These are phyloP conservation scores for Pithecia hirsuta DNA, from an alignment of 2,797 vertebrate genomes.

Conservation along the genomic window DNA sequence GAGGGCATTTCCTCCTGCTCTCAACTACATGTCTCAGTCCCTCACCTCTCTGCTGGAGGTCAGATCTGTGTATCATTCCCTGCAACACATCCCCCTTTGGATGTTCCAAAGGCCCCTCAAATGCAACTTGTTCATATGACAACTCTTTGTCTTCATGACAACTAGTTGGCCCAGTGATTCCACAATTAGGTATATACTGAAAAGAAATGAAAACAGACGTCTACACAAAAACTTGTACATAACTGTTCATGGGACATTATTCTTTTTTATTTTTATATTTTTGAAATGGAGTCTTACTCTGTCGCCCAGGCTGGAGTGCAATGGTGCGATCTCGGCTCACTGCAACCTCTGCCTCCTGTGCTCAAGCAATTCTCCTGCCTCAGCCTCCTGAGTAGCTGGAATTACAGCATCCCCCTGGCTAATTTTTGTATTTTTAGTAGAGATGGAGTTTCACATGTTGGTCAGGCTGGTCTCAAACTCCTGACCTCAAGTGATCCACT, in stretches of 20 bases:
- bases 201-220: not conserved
- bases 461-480: not conserved
- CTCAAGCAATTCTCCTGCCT: not conserved
- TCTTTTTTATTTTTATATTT: not conserved
- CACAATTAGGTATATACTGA: not conserved
- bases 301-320: not conserved
- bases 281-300: not conserved
- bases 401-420: not conserved
- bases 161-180: not conserved
- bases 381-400: not conserved
- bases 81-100: no score
- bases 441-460: not conserved
- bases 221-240: not conserved
- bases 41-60: not conserved
- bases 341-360: not conserved
- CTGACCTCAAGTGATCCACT: not conserved
- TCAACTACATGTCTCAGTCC: not conserved
- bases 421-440: not conserved
- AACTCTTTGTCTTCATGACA: not conserved
- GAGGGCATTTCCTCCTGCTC: not conserved
- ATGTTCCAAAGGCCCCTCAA: not conserved
- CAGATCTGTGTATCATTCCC: not conserved
- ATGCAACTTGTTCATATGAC: not conserved
- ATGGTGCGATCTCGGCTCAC: not conserved
- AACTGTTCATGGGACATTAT: not conserved